Base-by-base conservation (phyloP, 2,113 vertebrate species). In the Dipodomys merriami region DNA sequence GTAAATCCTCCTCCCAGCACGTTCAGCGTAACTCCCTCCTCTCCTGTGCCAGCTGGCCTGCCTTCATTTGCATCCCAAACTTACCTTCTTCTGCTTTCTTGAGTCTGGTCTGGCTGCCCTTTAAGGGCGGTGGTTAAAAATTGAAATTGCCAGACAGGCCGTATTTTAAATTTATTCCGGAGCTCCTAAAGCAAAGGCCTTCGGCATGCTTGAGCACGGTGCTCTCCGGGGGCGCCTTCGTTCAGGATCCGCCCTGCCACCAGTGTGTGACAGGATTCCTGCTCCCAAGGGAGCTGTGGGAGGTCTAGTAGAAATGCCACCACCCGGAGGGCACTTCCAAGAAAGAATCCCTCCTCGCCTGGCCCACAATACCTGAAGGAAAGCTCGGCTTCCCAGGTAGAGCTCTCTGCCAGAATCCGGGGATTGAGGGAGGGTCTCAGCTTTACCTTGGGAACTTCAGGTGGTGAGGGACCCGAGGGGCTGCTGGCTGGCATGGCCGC, bases 41-140 rank as follows among this genome's bases (percentile, higher is more conserved):
- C 16, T 19, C 74, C 8, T 20, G 4, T 0, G 79, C 35, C 15
- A 1, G 0, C 68, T 79, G 69, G 44, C n/a, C 49, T 93, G 44
- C n/a, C 49, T 93, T 83, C 22, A 64, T 94, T 94, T 95, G 92
- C 78, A 83, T 93, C 81, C 69, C 33, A 44, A 68, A 96, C 91
- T 86, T 90, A 93, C 87, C 88, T 93, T 84, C 73, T 78, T 62
- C 74, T 93, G 53, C 16, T 89, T 18, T 83, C 91, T 69, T 1
- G 39, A 60, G 7, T 83, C 86, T 78, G 67, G 33, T 7, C 30
- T 35, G 62, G 88, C 80, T 91, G 88, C 49, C 86, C 68, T 96
- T 91, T 91, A 87, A 93, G 94, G 84, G 72, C 53, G 69, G 83
- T 65, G 91, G 91, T 92, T 91, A 95, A 91, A 95, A 92, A 91